Evolutionary conservation across 2,797 vertebrate genomes (phyloP), one percentile per base, ranked within the genome.

Genomic region (Epinephelus awoara): DNA sequence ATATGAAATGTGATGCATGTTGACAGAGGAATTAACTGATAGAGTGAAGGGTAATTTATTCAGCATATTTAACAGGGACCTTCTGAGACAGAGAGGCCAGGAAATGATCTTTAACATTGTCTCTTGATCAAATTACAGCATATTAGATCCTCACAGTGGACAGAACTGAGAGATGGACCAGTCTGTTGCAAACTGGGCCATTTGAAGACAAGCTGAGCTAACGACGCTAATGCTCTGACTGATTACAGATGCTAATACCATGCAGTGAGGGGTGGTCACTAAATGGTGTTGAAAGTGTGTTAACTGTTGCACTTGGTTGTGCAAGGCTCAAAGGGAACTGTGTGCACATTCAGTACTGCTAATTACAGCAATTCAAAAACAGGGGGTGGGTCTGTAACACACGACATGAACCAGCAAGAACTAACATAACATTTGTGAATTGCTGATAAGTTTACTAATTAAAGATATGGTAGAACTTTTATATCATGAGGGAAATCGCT

Each of bases 61-160:
- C 56, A 34, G 61, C 38, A 62, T 51, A 49, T 78, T 83, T 71
- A 74, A 25, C 34, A 29, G 67, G 62, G 49, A 46, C 51, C 63
- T 54, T 23, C 64, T 63, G 84, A 52, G 64, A 64, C 52, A 72
- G 4, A 21, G 25, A 76, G 51, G 19, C 42, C 19, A 40, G 54
- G 59, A 78, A 58, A 82, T 34, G 59, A 79, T 89, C 50, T 82
- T 88, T 86, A 85, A 86, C 78, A 73, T 52, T 21, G 3, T 66
- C 67, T 72, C 17, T 5, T 73, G 51, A 69, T 76, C 54, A 23
- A 21, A 19, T 69, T 61, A 62, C n/a, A 68, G 49, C 2, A 34
- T 34, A 44, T 76, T 62, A 19, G 19, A 73, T 69, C 61, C 9
- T 44, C 25, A 17, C 17, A 58, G 25, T 56, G 27, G 62, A 72